Conservation (phyloP, 2,113 vertebrate species). For the rat (Rattus norvegicus) region GRCr8 NC_086021.1:169726501-169727000, state of each 20-base stretch:
- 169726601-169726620: background rate
- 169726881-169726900: background rate
- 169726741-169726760: background rate
- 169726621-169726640: conserved; percentile 20
- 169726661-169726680: conserved; percentile 5
- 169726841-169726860: background rate
- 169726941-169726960: background rate
- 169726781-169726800: background rate
- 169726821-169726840: background rate
- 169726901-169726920: background rate
- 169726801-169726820: background rate
- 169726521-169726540: background rate
- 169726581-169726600: background rate
- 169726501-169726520: background rate
- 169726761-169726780: background rate
- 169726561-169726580: background rate
- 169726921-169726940: background rate
- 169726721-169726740: conserved; percentile 3
- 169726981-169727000: background rate
- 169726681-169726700: background rate
- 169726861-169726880: background rate
- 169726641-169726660: background rate
- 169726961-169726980: conserved; percentile 9
- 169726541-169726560: background rate
- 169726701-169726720: background rate